Conservation (phyloP, 2,888 invertebrate species). For the Melieria picta region DNA sequence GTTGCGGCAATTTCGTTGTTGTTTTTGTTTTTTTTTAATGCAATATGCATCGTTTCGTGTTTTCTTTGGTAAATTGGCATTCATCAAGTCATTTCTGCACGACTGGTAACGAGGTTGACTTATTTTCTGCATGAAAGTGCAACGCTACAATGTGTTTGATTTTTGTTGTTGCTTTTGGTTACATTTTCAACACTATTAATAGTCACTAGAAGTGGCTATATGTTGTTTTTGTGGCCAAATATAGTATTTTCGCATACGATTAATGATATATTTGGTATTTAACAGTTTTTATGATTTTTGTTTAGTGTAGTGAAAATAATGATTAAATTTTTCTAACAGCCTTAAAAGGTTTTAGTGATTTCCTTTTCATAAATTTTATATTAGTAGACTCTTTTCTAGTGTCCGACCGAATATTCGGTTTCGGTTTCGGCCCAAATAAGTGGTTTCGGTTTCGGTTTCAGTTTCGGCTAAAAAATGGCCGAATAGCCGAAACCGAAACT, state of each 20-base stretch:
- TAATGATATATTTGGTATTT: background rate
- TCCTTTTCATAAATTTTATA: too few relatives aligned
- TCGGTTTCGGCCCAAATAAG: too few relatives aligned
- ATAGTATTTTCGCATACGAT: too few relatives aligned
- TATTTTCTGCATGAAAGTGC: conserved; percentile 32
- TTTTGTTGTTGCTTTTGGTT: conserved; percentile 3
- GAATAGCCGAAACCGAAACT: too few relatives aligned
- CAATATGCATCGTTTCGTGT: background rate
- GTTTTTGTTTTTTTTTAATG: conserved; percentile 19
- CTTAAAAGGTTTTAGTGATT: background rate
- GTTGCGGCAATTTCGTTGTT: background rate
- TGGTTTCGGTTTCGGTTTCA: too few relatives aligned
- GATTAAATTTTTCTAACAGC: background rate
- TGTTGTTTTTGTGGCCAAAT: background rate
- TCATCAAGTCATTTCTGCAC: background rate
- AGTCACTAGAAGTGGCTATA: conserved; percentile 34
- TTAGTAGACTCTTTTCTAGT: too few relatives aligned
- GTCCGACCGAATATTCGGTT: too few relatives aligned
- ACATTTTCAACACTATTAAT: conserved; percentile 25
- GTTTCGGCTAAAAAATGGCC: too few relatives aligned
- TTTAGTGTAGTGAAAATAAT: background rate
- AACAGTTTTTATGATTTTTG: too few relatives aligned
- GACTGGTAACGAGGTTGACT: conserved; percentile 33
- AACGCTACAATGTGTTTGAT: conserved; percentile 19
- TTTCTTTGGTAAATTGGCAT: conserved; percentile 6